Percentiles rank a stretch among this genome's conserved stretches.
phyloP scores from a whole-genome alignment of 2,797 vertebrate genomes.

The Chanos chanos region DNA sequence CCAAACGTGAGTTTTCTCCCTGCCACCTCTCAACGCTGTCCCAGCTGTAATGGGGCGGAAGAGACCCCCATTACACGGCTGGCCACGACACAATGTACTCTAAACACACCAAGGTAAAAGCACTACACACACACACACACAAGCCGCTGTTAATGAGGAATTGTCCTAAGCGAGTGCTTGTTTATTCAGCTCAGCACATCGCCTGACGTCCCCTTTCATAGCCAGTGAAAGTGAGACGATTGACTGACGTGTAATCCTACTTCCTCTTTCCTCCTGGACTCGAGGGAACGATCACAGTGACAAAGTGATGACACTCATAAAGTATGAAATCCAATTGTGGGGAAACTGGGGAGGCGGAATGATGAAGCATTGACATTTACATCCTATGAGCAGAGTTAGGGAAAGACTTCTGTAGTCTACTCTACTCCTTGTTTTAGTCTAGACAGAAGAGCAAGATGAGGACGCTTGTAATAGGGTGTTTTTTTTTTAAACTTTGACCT shows the following conservation, averaged over 20 bases:
- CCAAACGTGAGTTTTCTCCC: neutral
- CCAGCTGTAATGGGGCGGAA: constrained; percentile 14
- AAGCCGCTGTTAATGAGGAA: constrained; percentile 35
- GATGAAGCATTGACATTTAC: constrained; percentile 4
- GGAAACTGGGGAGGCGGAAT: constrained; percentile 21
- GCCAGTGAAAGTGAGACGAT: constrained; percentile 36
- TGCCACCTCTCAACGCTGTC: constrained; percentile 2
- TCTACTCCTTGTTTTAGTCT: too few relatives aligned
- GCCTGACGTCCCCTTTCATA: constrained; percentile 10
- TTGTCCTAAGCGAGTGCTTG: constrained; percentile 18
- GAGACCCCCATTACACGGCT: neutral
- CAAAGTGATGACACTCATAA: constrained; percentile 67
- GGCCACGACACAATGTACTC: neutral
- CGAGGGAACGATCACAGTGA: constrained; percentile 63
- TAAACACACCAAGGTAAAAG: too few relatives aligned
- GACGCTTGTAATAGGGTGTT: too few relatives aligned
- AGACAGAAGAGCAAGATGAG: too few relatives aligned
- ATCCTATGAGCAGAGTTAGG: too few relatives aligned
- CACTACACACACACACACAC: constrained; percentile 11
- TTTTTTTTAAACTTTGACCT: too few relatives aligned
- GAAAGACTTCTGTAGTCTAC: too few relatives aligned
- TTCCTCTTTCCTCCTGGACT: constrained; percentile 45
- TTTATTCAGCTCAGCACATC: constrained; percentile 15
- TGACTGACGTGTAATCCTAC: constrained; percentile 48
- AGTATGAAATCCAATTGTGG: constrained; percentile 67